Percentiles rank a stretch among this genome's conserved stretches.
Conservation (phyloP, 2,797 vertebrate genomes). For the Furcifer pardalis region DNA sequence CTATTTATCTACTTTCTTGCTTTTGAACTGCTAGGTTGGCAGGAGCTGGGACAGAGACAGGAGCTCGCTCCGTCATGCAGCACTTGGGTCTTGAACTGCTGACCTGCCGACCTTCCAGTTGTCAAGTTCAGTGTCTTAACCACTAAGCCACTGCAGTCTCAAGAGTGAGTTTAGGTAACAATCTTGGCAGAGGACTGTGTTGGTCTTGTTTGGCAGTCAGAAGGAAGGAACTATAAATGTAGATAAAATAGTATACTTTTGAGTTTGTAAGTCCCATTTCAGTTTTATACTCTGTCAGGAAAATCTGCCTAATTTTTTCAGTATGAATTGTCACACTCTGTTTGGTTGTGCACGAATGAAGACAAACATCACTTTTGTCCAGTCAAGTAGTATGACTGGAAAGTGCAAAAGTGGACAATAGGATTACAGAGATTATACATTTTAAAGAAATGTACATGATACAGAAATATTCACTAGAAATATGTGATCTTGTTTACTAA, state of each 20-base stretch:
- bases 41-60: too few species aligned
- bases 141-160: too few species aligned
- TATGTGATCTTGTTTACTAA: not conserved
- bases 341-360: not conserved
- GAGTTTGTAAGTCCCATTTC: not conserved
- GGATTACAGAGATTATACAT: not conserved
- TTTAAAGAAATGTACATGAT: not conserved
- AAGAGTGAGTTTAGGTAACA: too few species aligned
- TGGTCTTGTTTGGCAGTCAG: not conserved
- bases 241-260: not conserved
- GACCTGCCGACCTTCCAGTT: too few species aligned
- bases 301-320: not conserved
- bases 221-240: not conserved
- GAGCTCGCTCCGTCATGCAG: too few species aligned
- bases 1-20: too few species aligned
- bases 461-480: not conserved
- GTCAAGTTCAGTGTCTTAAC: too few species aligned
- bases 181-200: not conserved
- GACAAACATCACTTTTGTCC: not conserved
- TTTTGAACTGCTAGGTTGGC: too few species aligned
- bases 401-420: not conserved
- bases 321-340: not conserved
- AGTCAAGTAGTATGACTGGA: not conserved
- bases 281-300: not conserved
- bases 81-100: too few species aligned